Evolutionary conservation across 2,113 vertebrate species (phyloP).

Genomic region (Colius striatus): DNA sequence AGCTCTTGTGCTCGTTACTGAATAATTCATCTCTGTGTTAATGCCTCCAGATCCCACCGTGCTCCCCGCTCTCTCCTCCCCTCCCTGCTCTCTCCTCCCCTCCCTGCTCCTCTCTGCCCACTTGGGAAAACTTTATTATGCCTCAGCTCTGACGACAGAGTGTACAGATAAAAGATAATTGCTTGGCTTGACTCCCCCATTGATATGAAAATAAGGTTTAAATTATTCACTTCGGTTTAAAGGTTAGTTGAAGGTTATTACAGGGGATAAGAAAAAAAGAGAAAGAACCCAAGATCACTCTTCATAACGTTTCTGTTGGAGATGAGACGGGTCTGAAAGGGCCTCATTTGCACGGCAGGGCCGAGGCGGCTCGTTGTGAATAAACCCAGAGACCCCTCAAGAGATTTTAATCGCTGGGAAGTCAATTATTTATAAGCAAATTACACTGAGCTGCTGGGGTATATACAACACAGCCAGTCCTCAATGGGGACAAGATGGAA

Average conservation of each 20-base stretch:
- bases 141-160: conserved; percentile 89
- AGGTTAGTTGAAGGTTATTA: conserved; percentile 89
- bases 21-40: conserved; percentile 91
- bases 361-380: conserved; percentile 80
- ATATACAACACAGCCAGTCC: conserved; percentile 74
- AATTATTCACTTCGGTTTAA: conserved; percentile 88
- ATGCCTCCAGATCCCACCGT: conserved; percentile 84
- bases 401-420: conserved; percentile 86
- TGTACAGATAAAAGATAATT: conserved; percentile 98
- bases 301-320: conserved; percentile 77
- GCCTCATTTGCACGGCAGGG: conserved; percentile 85
- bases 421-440: conserved; percentile 97
- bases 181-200: conserved; percentile 92
- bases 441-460: conserved; percentile 81
- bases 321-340: conserved; percentile 86
- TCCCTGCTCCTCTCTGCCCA: conserved; percentile 68
- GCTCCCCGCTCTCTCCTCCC: conserved; percentile 68
- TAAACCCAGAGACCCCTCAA: conserved; percentile 84
- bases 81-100: conserved; percentile 71
- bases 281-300: conserved; percentile 57
- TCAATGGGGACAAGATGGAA: conserved; percentile 76
- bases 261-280: conserved; percentile 58
- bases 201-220: conserved; percentile 88
- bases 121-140: conserved; percentile 94
- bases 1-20: conserved; percentile 87